Evolutionary conservation across 2,113 vertebrate species (phyloP).

Genomic region (Ameiurus melas): DNA sequence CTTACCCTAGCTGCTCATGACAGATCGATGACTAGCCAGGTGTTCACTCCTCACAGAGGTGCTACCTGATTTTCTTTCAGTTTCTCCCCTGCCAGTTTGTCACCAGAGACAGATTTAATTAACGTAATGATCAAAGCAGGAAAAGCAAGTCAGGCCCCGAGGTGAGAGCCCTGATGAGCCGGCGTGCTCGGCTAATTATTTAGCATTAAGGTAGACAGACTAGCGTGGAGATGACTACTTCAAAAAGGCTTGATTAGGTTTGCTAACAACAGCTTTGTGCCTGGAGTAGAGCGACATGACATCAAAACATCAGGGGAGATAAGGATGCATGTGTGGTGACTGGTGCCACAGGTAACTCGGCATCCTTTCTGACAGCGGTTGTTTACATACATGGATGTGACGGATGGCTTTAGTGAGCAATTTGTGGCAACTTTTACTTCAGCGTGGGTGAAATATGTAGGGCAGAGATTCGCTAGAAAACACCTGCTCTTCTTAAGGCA

Average conservation of each 20-base stretch:
- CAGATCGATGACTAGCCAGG: slow-evolving; percentile 69
- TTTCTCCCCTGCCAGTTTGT: slow-evolving; percentile 66
- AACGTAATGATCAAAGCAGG: slow-evolving; percentile 78
- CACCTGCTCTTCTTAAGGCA: slow-evolving; percentile 20
- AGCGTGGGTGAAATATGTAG: slow-evolving; percentile 63
- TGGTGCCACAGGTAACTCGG: slow-evolving; percentile 76
- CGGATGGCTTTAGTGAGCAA: slow-evolving; percentile 55
- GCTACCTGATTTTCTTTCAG: slow-evolving; percentile 70
- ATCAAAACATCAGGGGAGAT: slow-evolving; percentile 79
- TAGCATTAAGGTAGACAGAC: slow-evolving; percentile 80
- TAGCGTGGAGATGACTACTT: slow-evolving; percentile 76
- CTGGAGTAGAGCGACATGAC: slow-evolving; percentile 68
- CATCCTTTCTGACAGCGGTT: slow-evolving; percentile 71
- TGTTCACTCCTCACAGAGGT: slow-evolving; percentile 67
- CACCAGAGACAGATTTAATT: slow-evolving; percentile 79
- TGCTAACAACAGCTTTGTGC: slow-evolving; percentile 68
- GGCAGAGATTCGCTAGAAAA: slow-evolving; percentile 19
- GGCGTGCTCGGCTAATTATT: slow-evolving; percentile 73
- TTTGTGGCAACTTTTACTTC: slow-evolving; percentile 47
- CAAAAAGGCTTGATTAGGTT: slow-evolving; percentile 80
- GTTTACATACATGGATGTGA: slow-evolving; percentile 57
- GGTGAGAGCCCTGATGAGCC: slow-evolving; percentile 71
- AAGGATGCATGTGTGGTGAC: slow-evolving; percentile 66
- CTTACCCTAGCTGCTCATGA: slow-evolving; percentile 43
- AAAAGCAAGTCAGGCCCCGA: slow-evolving; percentile 72